Evolutionary conservation across 2,888 invertebrate species (phyloP), one percentile per base, ranked within the genome.

Genomic region (Carpatolechia fugitivella): DNA sequence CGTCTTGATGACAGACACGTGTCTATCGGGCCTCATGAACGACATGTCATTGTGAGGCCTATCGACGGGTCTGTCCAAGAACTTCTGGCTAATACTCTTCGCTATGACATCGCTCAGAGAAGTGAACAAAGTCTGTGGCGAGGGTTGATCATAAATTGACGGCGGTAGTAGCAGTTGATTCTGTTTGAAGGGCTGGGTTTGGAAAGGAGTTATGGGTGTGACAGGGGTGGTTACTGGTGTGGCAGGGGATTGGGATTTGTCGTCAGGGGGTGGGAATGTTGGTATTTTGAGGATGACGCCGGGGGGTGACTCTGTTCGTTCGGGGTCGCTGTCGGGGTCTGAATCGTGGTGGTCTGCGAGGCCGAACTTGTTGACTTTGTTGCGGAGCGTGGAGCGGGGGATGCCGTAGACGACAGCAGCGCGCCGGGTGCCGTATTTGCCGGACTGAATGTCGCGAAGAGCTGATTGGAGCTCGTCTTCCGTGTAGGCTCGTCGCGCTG

Each of bases 361-460:
- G 51, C 87, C 88, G 58, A 80, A 79, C 82, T 97, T 97, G 91
- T 95, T 95, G 77, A 96, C 97, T 90, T 99, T 99, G 91, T 98
- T 99, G 60, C 99, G 93, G 51, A 99, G 93, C 24, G 98, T 99
- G 63, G 99, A 98, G 63, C 99, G 93, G 6, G 99, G 99, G 78
- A 99, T 98, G 70, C 98, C 98, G 86, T 99, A 99, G 70, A 98
- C 95, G 54, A 97, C 97, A 52, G 99, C 97, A 7, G 99, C 98
- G 57, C 98, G 92, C 46, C 98, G 91, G 5, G 98, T 98, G 63
- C 98, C 98, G 66, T 99, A 91, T 74, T 97, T 95, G 14, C 98
- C 98, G 65, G 95, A 95, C 82, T 97, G 95, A 76, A 99, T 98
- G 85, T 98, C 99, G 58, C 96, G 93, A 56, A 99, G 93, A n/a